phyloP scores from a whole-genome alignment of 2,888 invertebrate genomes.

The Brassicogethes aeneus region DNA sequence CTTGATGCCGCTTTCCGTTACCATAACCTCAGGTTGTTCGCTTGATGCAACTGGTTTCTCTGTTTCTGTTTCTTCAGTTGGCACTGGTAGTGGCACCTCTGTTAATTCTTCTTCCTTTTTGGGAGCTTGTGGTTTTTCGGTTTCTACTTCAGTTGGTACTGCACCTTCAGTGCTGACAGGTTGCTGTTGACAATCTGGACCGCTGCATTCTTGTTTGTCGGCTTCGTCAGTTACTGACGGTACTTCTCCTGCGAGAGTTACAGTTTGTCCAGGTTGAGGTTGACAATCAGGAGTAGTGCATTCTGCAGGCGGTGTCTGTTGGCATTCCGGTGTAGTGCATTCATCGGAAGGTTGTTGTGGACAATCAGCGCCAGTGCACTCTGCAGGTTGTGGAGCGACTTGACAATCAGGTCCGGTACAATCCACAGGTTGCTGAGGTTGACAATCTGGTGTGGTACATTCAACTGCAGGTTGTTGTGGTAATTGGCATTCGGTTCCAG shows the following conservation, averaged over 20 bases:
- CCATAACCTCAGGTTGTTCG: slow-evolving; percentile 14
- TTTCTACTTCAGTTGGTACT: slow-evolving; percentile 3
- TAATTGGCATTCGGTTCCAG: not conserved
- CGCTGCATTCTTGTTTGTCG: not conserved
- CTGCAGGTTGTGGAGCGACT: not conserved
- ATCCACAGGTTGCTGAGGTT: too few relatives aligned
- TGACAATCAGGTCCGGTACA: not conserved
- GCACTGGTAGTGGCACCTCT: slow-evolving; percentile 7
- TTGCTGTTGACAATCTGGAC: not conserved
- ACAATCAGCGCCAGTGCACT: not conserved
- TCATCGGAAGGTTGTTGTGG: not conserved
- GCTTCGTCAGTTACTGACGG: too few relatives aligned
- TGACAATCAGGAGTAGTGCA: not conserved
- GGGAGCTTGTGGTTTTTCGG: not conserved
- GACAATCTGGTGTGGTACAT: not conserved
- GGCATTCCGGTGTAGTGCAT: not conserved
- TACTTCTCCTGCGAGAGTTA: not conserved
- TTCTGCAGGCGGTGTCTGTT: too few relatives aligned
- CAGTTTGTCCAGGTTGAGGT: not conserved
- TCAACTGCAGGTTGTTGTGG: not conserved
- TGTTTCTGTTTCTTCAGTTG: slow-evolving; percentile 11
- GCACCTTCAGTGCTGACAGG: slow-evolving; percentile 6
- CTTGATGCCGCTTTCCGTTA: slow-evolving; percentile 20
- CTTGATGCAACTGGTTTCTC: slow-evolving; percentile 4
- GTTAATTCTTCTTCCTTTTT: slow-evolving; percentile 6